phyloP scores from a whole-genome alignment of 2,797 vertebrate genomes.

The Emydoidea blandingii region DNA sequence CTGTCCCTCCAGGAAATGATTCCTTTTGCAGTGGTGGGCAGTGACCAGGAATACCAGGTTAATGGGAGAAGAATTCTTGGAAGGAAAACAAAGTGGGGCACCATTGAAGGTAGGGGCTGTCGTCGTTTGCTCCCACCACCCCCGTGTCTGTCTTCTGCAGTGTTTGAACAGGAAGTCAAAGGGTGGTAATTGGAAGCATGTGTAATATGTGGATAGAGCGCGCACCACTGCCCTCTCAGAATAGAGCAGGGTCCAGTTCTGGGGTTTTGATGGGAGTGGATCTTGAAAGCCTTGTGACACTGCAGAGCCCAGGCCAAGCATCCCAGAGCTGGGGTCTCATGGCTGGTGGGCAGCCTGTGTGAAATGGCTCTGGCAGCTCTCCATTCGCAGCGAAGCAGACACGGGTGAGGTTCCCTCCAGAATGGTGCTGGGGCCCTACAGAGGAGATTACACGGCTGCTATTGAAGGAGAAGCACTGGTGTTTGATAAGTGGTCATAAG shows the following conservation, averaged over 20 bases:
- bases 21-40: slow-evolving; percentile 97
- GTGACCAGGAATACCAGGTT: slow-evolving; percentile 98
- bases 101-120: slow-evolving; percentile 91
- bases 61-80: slow-evolving; percentile 96
- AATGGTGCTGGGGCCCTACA: background rate
- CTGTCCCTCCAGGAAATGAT: slow-evolving; percentile 92
- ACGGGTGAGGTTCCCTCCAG: background rate
- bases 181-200: background rate
- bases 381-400: background rate
- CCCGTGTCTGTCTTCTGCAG: background rate
- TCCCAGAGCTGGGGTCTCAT: background rate
- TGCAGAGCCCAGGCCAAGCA: background rate
- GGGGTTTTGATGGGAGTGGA: background rate
- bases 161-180: background rate
- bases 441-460: background rate
- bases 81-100: slow-evolving; percentile 98
- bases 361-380: background rate
- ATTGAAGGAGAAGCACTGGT: background rate
- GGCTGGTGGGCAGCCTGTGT: background rate
- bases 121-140: background rate
- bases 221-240: background rate
- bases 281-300: background rate
- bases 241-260: background rate
- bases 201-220: background rate
- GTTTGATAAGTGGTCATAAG: background rate